These are phyloP conservation scores for Tetramorium parvispinum DNA, from an alignment of 1,140 invertebrate genomes.

Conservation along the genomic window DNA sequence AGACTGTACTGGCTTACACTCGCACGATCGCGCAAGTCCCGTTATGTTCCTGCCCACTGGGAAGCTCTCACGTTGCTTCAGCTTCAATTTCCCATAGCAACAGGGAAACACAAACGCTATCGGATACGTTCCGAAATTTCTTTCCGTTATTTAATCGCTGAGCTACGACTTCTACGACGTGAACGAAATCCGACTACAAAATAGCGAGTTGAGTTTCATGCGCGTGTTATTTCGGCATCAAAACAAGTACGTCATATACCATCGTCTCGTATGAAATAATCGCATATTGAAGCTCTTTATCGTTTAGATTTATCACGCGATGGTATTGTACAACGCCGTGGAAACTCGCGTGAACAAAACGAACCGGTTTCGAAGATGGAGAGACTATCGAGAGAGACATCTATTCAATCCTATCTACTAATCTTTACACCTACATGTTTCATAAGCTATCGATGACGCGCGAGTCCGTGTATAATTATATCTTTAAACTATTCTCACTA, in stretches of 20 bases:
- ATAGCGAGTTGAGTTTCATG: background rate
- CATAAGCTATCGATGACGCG: background rate
- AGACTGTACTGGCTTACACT: background rate
- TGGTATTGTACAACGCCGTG: background rate
- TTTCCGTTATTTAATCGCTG: background rate
- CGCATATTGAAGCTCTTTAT: background rate
- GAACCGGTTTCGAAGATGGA: slow-evolving; percentile 21
- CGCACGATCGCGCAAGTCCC: background rate
- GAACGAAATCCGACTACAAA: background rate
- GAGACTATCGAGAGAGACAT: slow-evolving; percentile 23
- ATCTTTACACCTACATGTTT: slow-evolving; percentile 13
- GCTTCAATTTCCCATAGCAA: slow-evolving; percentile 68
- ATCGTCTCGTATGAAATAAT: background rate
- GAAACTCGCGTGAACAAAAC: background rate
- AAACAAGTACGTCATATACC: background rate
- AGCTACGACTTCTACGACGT: background rate
- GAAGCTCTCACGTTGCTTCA: slow-evolving; percentile 60
- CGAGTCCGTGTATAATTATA: background rate
- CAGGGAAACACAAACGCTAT: slow-evolving; percentile 23
- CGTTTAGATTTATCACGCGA: background rate
- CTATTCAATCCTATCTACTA: background rate
- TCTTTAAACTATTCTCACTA: background rate
- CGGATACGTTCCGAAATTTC: slow-evolving; percentile 12
- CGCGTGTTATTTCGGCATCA: background rate
- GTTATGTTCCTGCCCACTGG: slow-evolving; percentile 35